These are phyloP conservation scores for Eupithecia subfuscata DNA, from an alignment of 2,888 invertebrate genomes.

Conservation along the genomic window DNA sequence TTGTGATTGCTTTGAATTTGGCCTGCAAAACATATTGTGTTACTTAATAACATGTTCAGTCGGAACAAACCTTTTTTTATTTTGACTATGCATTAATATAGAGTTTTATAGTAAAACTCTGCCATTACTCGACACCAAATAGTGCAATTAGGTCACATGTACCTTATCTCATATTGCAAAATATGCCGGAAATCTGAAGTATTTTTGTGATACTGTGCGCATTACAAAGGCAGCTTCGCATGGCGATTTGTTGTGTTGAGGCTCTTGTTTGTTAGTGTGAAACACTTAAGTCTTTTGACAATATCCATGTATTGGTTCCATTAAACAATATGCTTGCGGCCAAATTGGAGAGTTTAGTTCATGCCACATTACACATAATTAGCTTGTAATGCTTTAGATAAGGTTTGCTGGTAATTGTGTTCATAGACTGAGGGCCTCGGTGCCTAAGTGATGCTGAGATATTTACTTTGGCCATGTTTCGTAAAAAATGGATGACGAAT, in stretches of 20 bases:
- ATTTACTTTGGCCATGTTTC: conserved; percentile 48
- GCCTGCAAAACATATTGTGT: conserved; percentile 61
- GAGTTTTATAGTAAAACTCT: conserved; percentile 7
- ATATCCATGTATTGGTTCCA: background rate
- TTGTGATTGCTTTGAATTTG: conserved; percentile 73
- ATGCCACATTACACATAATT: conserved; percentile 81
- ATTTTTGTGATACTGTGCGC: background rate
- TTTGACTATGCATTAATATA: conserved; percentile 10
- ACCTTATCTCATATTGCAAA: background rate
- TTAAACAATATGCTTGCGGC: conserved; percentile 60
- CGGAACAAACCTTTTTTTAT: conserved; percentile 12
- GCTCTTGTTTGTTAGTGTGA: conserved; percentile 2
- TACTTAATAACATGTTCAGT: conserved; percentile 24
- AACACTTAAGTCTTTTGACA: background rate
- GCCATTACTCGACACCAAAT: background rate
- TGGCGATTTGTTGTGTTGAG: background rate
- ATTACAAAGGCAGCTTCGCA: conserved; percentile 7
- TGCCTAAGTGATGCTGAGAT: conserved; percentile 45
- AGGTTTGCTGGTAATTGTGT: conserved; percentile 83
- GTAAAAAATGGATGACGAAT: conserved; percentile 32
- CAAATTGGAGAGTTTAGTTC: conserved; percentile 74
- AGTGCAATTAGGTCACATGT: background rate
- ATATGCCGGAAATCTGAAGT: background rate
- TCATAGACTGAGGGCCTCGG: conserved; percentile 76
- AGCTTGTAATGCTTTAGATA: conserved; percentile 83